Conservation (phyloP, 2,113 vertebrate genomes). For the Acinonyx jubatus region DNA sequence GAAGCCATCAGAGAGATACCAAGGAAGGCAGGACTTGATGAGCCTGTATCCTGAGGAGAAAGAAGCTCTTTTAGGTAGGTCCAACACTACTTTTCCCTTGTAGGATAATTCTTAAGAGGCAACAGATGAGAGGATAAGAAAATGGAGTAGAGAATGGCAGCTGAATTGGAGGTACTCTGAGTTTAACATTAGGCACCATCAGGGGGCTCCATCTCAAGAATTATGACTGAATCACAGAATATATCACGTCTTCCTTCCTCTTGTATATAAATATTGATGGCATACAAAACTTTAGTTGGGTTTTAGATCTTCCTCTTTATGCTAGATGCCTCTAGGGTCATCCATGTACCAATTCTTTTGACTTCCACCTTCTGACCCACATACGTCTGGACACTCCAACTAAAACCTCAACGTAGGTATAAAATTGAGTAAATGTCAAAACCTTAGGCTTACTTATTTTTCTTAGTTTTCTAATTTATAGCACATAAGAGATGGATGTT, state of each 20-base stretch:
- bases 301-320: neutral
- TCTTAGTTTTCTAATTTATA: neutral
- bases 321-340: neutral
- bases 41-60: neutral
- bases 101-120: neutral
- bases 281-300: neutral
- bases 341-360: neutral
- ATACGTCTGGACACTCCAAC: neutral
- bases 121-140: neutral
- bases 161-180: neutral
- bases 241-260: neutral
- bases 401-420: neutral
- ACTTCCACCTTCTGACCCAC: neutral
- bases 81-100: neutral
- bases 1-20: neutral
- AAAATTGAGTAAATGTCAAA: neutral
- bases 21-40: neutral
- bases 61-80: neutral
- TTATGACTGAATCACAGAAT: neutral
- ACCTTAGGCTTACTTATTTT: neutral
- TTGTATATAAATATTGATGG: neutral
- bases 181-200: rapidly evolving
- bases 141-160: neutral
- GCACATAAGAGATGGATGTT: neutral
- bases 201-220: neutral